phyloP scores from a whole-genome alignment of 2,113 vertebrate species.

The Raja brachyura region DNA sequence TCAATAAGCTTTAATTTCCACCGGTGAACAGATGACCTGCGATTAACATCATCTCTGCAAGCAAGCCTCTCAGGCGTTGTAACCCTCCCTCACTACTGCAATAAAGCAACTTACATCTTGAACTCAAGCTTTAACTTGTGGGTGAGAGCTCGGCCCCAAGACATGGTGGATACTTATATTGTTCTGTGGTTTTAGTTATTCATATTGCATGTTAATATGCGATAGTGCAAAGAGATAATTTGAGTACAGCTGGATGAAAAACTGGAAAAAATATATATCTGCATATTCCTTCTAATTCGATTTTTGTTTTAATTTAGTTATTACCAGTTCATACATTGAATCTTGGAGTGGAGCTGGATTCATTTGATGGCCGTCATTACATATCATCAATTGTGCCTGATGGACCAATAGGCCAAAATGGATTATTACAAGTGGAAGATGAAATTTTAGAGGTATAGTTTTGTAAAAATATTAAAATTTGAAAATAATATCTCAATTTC shows the following conservation, averaged over 20 bases:
- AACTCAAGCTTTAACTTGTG: not conserved
- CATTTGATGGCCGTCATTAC: constrained; percentile 90
- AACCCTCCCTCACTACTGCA: not conserved
- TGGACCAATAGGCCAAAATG: constrained; percentile 68
- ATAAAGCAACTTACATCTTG: not conserved
- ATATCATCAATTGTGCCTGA: constrained; percentile 83
- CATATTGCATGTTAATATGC: not conserved
- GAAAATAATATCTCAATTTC: not conserved
- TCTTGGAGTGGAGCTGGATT: constrained; percentile 87
- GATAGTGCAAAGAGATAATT: not conserved
- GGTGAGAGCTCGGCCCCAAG: not conserved
- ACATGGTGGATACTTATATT: not conserved
- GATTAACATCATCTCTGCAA: not conserved
- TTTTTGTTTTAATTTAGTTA: constrained; percentile 56
- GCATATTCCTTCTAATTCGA: too few species aligned
- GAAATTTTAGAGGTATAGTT: constrained; percentile 84
- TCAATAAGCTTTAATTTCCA: not conserved
- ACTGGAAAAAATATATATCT: not conserved
- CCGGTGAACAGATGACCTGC: not conserved
- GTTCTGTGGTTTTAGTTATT: not conserved
- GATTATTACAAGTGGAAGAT: constrained; percentile 75
- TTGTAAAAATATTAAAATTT: not conserved
- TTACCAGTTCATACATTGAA: constrained; percentile 85
- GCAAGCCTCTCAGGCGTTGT: not conserved
- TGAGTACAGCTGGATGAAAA: not conserved